A percentile compares a stretch with the other conserved stretches of the same genome.
phyloP scores from a whole-genome alignment of 2,113 vertebrate genomes.

The Mionectes macconnelli region DNA sequence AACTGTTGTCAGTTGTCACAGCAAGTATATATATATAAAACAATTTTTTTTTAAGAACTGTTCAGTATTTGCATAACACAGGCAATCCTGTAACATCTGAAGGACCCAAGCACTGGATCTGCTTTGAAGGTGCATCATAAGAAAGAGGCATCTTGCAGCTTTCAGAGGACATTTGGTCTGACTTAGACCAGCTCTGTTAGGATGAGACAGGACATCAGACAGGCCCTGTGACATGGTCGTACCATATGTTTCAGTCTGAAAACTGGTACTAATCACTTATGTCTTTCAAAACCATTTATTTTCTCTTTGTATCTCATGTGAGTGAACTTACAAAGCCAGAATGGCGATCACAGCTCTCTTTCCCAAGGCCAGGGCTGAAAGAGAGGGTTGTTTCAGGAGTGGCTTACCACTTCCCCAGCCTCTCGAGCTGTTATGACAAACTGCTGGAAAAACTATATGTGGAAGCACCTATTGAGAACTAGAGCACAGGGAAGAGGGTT shows the following conservation, averaged over 20 bases:
- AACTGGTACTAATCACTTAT: neutral
- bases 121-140: neutral
- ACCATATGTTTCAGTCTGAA: neutral
- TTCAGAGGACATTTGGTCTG: neutral
- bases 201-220: neutral
- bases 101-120: neutral
- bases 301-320: neutral
- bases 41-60: neutral
- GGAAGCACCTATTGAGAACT: neutral
- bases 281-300: neutral
- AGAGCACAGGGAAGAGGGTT: neutral
- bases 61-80: neutral
- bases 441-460: neutral
- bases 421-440: neutral
- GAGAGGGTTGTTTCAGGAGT: neutral
- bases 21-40: neutral
- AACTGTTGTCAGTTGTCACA: neutral
- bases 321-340: neutral
- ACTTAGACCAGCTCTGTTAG: neutral
- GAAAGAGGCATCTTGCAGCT: slow-evolving; percentile 1
- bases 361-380: neutral
- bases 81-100: neutral
- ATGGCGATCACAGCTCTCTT: neutral
- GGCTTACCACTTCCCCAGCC: neutral
- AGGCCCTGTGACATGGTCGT: neutral